Evolutionary conservation across 1,140 invertebrate species (phyloP), one percentile per base, ranked within the genome.

Genomic region (Heliconius himera): DNA sequence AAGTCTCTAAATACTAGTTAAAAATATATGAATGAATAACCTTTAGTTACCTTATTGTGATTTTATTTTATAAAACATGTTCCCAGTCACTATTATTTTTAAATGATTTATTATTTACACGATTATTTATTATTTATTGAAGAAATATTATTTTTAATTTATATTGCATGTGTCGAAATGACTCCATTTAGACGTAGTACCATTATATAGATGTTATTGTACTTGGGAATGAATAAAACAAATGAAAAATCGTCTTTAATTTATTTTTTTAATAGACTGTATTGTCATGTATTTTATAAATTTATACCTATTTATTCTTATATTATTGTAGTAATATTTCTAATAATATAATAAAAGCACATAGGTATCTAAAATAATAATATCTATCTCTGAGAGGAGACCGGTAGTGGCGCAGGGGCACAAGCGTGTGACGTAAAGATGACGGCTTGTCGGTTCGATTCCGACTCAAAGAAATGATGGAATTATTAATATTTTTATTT

Each of bases 181-280:
- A 89, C 87, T 89, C 87, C 87, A 88, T 93, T 91, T 93, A 94
- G 91, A 81, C 86, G 93, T 94, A 94, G 80, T 89, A 89, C 83
- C 89, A 92, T 90, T 94, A 91, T 93, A 94, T 94, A 93, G 91
- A 93, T 93, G 93, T 94, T 94, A 94, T 92, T 93, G 92, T 94
- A 93, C 88, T 93, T 94, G 90, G 85, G 90, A 91, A 91, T 90
- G 83, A 94, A 93, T 94, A 93, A 92, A 94, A 89, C 78, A 85
- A 89, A 83, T 89, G 84, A 88, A 93, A 92, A 79, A 74, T 74
- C 41, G 60, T 66, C 60, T 66, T 66, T 29, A 26, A 26, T 66
- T 29, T 66, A 16, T 66, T 66, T 66, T 66, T 66, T 26, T 20
- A 56, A n/a, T 22, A 22, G 54, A n/a, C 54, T n/a, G 20, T 22